These are phyloP conservation scores for Papio anubis DNA, from an alignment of 2,113 vertebrate species.

Conservation along the genomic window DNA sequence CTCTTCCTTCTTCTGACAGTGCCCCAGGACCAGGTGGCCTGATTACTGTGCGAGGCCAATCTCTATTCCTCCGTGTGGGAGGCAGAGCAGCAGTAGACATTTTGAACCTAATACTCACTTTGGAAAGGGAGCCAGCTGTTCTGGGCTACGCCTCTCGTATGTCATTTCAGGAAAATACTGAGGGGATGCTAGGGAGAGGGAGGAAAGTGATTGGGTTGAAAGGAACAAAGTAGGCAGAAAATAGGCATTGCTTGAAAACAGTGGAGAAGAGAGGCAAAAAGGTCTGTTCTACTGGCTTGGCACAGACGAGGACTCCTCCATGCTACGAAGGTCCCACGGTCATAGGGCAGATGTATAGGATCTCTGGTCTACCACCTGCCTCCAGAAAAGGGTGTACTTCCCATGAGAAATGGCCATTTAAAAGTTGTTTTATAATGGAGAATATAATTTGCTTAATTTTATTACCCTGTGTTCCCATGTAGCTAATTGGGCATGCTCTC, in stretches of 20 bases:
- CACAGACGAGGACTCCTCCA: fast-evolving
- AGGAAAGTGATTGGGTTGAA: not conserved
- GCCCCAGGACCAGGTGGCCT: not conserved
- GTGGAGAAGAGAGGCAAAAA: not conserved
- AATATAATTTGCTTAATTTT: not conserved
- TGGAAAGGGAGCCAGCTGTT: not conserved
- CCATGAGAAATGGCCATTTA: not conserved
- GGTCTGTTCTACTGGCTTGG: not conserved
- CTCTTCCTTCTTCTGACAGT: not conserved
- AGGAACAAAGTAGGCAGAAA: not conserved
- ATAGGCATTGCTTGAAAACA: not conserved
- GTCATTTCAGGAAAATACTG: not conserved
- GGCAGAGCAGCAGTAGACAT: not conserved
- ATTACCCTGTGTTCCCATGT: not conserved
- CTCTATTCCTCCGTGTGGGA: not conserved
- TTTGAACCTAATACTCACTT: not conserved
- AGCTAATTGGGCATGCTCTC: not conserved
- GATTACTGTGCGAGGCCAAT: not conserved
- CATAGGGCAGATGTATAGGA: too few relatives aligned
- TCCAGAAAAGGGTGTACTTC: not conserved
- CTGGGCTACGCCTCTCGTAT: not conserved
- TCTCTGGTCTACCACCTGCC: not conserved
- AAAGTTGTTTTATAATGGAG: not conserved
- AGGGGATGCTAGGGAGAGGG: not conserved
- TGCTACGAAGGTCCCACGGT: not conserved